Percentiles rank a stretch among this genome's conserved stretches.
These are phyloP conservation scores for Solea solea DNA, from an alignment of 2,113 vertebrate genomes.

Conservation along the genomic window DNA sequence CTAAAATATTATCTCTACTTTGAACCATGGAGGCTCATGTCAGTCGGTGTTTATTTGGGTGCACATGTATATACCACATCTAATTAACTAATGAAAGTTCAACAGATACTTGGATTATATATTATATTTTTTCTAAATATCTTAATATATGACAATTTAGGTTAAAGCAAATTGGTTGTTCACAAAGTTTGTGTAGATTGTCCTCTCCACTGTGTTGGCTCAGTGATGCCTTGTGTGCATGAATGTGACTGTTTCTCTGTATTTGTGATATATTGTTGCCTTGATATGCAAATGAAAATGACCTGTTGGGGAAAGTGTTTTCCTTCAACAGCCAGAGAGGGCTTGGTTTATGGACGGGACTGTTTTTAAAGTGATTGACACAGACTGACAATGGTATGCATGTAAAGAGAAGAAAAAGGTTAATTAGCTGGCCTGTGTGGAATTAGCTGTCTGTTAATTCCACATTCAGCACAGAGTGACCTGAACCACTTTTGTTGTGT, in stretches of 20 bases:
- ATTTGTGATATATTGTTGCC: slow-evolving; percentile 47
- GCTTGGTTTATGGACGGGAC: slow-evolving; percentile 38
- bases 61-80: slow-evolving; percentile 22
- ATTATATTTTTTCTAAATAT: slow-evolving; percentile 24
- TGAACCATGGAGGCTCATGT: slow-evolving; percentile 9
- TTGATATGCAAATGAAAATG: slow-evolving; percentile 41
- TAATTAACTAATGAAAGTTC: slow-evolving; percentile 63
- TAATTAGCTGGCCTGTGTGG: background rate
- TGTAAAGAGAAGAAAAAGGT: slow-evolving; percentile 9
- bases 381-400: slow-evolving; percentile 5
- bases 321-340: slow-evolving; percentile 22
- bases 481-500: background rate
- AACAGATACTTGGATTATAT: slow-evolving; percentile 8
- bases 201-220: slow-evolving; percentile 29
- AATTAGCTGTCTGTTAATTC: background rate
- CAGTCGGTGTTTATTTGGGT: slow-evolving; percentile 28
- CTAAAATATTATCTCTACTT: background rate
- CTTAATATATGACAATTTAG: slow-evolving; percentile 11
- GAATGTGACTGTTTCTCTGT: slow-evolving; percentile 43
- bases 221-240: slow-evolving; percentile 44
- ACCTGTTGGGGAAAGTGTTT: slow-evolving; percentile 18
- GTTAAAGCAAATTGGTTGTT: slow-evolving; percentile 21
- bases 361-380: slow-evolving; percentile 40
- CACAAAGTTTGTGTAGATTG: slow-evolving; percentile 16
- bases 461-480: background rate